A percentile compares a stretch with the other conserved stretches of the same genome.
These are phyloP conservation scores for Epinephelus awoara DNA, from an alignment of 2,797 vertebrate species.

Conservation along the genomic window DNA sequence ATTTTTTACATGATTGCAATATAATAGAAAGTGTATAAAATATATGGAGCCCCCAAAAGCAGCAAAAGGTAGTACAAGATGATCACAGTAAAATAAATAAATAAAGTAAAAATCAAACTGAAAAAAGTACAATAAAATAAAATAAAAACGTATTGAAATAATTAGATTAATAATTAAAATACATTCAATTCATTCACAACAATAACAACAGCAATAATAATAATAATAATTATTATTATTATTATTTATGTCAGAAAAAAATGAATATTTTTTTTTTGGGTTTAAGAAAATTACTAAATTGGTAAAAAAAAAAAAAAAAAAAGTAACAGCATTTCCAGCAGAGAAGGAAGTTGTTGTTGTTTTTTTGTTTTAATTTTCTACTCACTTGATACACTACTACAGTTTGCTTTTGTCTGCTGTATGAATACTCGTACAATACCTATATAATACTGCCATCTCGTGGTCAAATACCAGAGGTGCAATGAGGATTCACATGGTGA, in stretches of 20 bases:
- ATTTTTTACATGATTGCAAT: neutral
- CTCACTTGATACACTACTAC: neutral
- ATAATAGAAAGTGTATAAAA: neutral
- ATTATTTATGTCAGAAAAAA: too few species aligned
- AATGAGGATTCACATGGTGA: neutral
- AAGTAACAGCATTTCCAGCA: too few species aligned
- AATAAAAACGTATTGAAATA: too few species aligned
- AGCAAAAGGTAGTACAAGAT: neutral
- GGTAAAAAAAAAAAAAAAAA: too few species aligned
- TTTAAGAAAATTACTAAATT: too few species aligned
- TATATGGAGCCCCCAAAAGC: neutral
- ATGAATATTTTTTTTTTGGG: too few species aligned
- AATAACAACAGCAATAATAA: too few species aligned
- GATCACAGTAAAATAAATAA: neutral
- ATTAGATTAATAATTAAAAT: too few species aligned
- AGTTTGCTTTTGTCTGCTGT: neutral
- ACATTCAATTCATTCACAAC: too few species aligned
- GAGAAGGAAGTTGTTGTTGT: neutral
- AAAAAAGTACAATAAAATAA: too few species aligned
- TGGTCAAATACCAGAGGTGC: conserved; percentile 28
- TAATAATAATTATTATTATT: too few species aligned
- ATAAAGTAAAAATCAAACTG: too few species aligned
- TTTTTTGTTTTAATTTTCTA: neutral
- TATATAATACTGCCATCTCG: conserved; percentile 40
- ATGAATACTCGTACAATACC: neutral